phyloP scores from a whole-genome alignment of 2,888 invertebrate species.

The Melieria crassipennis region DNA sequence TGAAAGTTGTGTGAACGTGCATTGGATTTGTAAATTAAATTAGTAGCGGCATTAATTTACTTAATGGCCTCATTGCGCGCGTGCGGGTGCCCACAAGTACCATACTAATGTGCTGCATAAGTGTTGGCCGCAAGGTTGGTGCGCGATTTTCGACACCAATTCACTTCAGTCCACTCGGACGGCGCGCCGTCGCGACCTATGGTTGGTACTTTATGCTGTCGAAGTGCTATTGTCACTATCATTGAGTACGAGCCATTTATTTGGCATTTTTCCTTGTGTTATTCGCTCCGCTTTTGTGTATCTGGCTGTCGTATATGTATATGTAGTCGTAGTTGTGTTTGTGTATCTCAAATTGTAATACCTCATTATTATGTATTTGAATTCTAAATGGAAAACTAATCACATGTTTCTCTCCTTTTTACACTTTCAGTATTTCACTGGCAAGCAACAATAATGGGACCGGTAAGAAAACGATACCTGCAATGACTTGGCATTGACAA shows the following conservation, averaged over 20 bases:
- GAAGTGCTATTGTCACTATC: not conserved
- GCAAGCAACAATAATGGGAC: conserved; percentile 99
- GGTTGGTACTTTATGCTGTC: too few species aligned
- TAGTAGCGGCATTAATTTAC: too few species aligned
- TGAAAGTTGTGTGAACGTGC: too few species aligned
- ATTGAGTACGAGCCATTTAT: not conserved
- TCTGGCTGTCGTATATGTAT: not conserved
- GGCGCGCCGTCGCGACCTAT: too few species aligned
- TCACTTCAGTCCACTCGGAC: too few species aligned
- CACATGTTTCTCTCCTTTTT: conserved; percentile 55
- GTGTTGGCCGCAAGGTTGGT: too few species aligned
- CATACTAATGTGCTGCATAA: too few species aligned
- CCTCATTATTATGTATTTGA: not conserved
- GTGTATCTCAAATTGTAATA: not conserved
- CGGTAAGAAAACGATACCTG: conserved; percentile 65
- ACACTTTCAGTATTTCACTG: conserved; percentile 96
- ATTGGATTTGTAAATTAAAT: too few species aligned
- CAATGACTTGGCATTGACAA: too few species aligned
- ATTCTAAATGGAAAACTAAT: conserved; percentile 31
- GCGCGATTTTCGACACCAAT: too few species aligned
- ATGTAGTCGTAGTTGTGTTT: not conserved
- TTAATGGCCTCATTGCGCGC: too few species aligned
- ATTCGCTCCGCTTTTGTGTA: not conserved
- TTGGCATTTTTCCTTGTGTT: not conserved
- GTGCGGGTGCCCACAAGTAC: too few species aligned